phyloP scores from a whole-genome alignment of 2,888 invertebrate species.

The Ischnus inquisitorius region DNA sequence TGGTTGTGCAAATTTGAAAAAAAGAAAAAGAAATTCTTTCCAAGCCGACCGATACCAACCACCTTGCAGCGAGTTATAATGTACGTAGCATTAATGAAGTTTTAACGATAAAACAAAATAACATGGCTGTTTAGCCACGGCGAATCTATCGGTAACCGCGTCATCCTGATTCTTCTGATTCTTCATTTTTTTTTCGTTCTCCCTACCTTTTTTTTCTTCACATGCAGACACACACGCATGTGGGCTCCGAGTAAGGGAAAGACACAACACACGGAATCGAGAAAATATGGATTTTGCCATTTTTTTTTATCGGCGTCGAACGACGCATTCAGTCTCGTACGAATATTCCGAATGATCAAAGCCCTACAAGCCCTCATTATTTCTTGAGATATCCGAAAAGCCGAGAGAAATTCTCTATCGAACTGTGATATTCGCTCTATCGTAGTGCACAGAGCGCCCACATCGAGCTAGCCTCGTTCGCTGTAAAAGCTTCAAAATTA shows the following conservation, averaged over 20 bases:
- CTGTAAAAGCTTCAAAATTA: slow-evolving; percentile 55
- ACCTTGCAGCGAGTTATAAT: slow-evolving; percentile 56
- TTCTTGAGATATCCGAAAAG: slow-evolving; percentile 62
- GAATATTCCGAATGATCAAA: background rate
- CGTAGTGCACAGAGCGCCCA: slow-evolving; percentile 68
- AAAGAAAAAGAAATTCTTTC: slow-evolving; percentile 4
- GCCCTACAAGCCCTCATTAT: slow-evolving; percentile 16
- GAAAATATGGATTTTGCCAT: background rate
- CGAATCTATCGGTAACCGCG: slow-evolving; percentile 71
- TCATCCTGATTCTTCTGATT: slow-evolving; percentile 15
- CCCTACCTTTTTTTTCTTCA: background rate
- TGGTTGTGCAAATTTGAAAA: background rate
- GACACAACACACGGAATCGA: background rate
- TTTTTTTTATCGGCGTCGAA: background rate
- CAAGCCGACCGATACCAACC: slow-evolving; percentile 43
- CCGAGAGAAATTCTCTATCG: slow-evolving; percentile 73
- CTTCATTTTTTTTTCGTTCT: slow-evolving; percentile 7
- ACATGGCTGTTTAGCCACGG: slow-evolving; percentile 78
- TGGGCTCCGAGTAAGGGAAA: background rate
- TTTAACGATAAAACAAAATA: slow-evolving; percentile 70
- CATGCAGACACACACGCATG: background rate
- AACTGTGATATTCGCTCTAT: slow-evolving; percentile 80
- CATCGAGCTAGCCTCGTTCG: slow-evolving; percentile 62
- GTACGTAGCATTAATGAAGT: slow-evolving; percentile 65
- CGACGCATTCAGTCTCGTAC: background rate